Conservation (phyloP, 1,140 invertebrate species). For the Gonatopus flavifemur region DNA sequence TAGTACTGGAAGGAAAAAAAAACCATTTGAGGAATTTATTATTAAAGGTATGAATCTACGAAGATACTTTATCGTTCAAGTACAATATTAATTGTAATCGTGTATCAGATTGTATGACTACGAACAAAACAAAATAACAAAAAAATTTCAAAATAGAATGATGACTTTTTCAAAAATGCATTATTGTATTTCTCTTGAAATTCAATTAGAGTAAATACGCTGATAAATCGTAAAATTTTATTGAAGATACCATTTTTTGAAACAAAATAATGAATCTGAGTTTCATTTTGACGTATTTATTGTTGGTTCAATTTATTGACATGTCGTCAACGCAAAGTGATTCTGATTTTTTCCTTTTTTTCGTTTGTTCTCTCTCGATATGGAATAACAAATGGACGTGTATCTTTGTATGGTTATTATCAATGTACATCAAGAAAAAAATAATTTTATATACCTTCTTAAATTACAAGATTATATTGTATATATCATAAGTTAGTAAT, state of each 20-base stretch:
- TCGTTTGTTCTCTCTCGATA: neutral
- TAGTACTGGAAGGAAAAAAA: too few relatives aligned
- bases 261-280: neutral
- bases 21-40: too few relatives aligned
- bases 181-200: too few relatives aligned
- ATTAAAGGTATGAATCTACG: too few relatives aligned
- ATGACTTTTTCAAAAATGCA: too few relatives aligned
- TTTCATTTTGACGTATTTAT: neutral
- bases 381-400: neutral
- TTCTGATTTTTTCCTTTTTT: neutral
- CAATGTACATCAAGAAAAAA: constrained; percentile 17
- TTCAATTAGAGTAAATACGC: too few relatives aligned
- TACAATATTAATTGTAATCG: too few relatives aligned
- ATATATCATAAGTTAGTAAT: constrained; percentile 18
- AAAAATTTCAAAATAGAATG: too few relatives aligned
- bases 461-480: constrained; percentile 23
- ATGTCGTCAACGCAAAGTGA: neutral
- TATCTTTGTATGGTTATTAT: constrained; percentile 17
- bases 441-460: constrained; percentile 27
- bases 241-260: neutral
- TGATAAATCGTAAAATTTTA: neutral
- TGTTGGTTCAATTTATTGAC: neutral
- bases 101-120: too few relatives aligned
- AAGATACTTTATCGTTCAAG: too few relatives aligned
- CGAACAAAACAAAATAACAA: too few relatives aligned